Evolutionary conservation across 2,888 invertebrate genomes (phyloP).

Genomic region (Drosophila mimica): DNA sequence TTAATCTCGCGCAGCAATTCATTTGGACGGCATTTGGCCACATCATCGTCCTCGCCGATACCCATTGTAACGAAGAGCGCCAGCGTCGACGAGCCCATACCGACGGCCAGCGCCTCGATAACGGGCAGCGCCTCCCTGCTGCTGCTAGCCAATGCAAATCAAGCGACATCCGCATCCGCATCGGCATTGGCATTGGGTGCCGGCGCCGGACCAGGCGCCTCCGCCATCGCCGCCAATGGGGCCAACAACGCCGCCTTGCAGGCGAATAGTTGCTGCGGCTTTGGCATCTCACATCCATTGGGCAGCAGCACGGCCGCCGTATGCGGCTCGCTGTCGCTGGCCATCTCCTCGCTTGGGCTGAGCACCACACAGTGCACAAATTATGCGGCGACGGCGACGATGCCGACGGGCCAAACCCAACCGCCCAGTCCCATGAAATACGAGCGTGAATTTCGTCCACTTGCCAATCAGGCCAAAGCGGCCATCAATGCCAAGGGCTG

Average conservation of each 20-base stretch:
- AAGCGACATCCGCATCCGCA: slow-evolving; percentile 52
- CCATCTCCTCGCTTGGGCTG: slow-evolving; percentile 81
- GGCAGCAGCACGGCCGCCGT: slow-evolving; percentile 83
- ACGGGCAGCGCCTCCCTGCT: slow-evolving; percentile 61
- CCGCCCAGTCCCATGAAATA: slow-evolving; percentile 85
- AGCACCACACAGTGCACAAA: slow-evolving; percentile 72
- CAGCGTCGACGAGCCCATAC: slow-evolving; percentile 84
- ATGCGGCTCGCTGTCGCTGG: slow-evolving; percentile 83
- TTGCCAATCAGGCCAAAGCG: slow-evolving; percentile 88
- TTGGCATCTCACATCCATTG: slow-evolving; percentile 67
- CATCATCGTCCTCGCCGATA: slow-evolving; percentile 84
- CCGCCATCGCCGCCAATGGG: slow-evolving; percentile 4
- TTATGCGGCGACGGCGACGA: slow-evolving; percentile 58
- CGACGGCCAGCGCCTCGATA: slow-evolving; percentile 58
- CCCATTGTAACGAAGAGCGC: slow-evolving; percentile 85
- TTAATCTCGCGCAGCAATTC: slow-evolving; percentile 85
- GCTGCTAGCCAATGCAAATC: slow-evolving; percentile 60
- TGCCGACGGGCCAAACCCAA: slow-evolving; percentile 65
- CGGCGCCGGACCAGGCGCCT: background rate
- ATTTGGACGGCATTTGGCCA: slow-evolving; percentile 83
- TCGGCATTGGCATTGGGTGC: slow-evolving; percentile 24
- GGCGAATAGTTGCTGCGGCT: slow-evolving; percentile 59
- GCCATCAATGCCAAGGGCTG: slow-evolving; percentile 91
- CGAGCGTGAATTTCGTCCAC: slow-evolving; percentile 87
- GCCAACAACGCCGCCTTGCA: slow-evolving; percentile 48